phyloP scores from a whole-genome alignment of 2,113 vertebrate genomes.

The Brachypodius melanocephalos region DNA sequence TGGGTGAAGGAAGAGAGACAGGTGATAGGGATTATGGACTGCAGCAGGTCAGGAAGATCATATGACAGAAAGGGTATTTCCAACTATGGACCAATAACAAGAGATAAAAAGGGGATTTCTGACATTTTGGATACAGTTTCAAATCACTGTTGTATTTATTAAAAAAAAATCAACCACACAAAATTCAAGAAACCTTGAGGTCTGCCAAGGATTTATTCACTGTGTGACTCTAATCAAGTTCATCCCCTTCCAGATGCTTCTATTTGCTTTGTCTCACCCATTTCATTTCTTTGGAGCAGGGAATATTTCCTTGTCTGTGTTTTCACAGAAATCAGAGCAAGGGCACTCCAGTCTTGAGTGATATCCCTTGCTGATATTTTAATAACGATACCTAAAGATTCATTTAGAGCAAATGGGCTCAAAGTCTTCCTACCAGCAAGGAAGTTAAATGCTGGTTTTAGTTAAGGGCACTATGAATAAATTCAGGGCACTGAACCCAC shows the following conservation, averaged over 20 bases:
- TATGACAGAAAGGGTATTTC: neutral
- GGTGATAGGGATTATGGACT: neutral
- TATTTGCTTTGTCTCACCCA: neutral
- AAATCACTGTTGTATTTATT: neutral
- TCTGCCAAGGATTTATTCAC: neutral
- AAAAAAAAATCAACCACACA: neutral
- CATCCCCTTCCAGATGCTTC: constrained; percentile 10
- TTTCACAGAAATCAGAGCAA: constrained; percentile 3
- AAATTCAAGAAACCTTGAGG: neutral
- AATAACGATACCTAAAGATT: neutral
- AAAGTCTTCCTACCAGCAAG: neutral
- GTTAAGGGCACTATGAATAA: neutral
- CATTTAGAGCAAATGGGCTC: neutral
- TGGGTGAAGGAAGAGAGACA: neutral
- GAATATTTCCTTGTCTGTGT: neutral
- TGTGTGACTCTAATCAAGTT: neutral
- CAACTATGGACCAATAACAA: neutral
- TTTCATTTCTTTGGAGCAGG: neutral
- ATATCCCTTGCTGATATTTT: neutral
- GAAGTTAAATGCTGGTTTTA: neutral
- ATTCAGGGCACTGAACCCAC: neutral
- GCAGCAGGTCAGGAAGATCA: neutral
- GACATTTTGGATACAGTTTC: neutral
- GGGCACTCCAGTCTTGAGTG: neutral
- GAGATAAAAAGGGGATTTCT: neutral